These are phyloP conservation scores for Geococcyx californianus DNA, from an alignment of 2,113 vertebrate genomes.

Conservation along the genomic window DNA sequence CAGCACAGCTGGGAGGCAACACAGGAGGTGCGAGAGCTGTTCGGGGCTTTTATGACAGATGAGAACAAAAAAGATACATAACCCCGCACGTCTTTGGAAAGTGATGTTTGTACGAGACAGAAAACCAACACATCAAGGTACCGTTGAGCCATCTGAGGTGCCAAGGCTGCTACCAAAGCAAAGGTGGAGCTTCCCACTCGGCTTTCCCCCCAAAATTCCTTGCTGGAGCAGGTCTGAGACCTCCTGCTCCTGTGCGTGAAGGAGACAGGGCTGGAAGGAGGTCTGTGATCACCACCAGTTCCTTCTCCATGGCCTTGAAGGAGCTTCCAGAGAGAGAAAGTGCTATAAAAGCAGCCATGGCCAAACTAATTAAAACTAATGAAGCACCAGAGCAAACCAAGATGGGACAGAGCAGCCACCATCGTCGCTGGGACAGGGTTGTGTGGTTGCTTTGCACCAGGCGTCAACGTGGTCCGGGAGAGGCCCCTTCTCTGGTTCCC, in stretches of 20 bases:
- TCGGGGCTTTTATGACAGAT: background rate
- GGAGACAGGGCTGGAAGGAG: background rate
- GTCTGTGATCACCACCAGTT: background rate
- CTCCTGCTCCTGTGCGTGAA: background rate
- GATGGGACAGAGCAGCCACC: background rate
- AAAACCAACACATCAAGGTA: accelerated
- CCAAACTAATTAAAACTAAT: background rate
- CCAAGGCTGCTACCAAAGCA: accelerated
- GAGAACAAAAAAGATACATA: background rate
- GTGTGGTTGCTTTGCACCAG: background rate
- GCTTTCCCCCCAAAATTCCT: accelerated
- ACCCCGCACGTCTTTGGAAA: too few species aligned
- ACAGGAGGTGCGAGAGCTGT: accelerated
- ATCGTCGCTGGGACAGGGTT: accelerated
- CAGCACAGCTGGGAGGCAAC: background rate
- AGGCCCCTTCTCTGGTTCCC: too few species aligned
- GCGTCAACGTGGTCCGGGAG: accelerated
- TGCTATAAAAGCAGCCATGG: background rate
- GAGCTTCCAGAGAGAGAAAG: background rate
- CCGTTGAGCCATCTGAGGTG: accelerated
- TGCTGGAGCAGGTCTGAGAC: background rate
- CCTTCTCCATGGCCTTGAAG: background rate
- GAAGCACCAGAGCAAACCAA: background rate
- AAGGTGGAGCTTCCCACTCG: accelerated
- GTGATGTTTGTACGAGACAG: too few species aligned